Evolutionary conservation across 2,888 invertebrate species (phyloP).

Genomic region (Thecophora atra): DNA sequence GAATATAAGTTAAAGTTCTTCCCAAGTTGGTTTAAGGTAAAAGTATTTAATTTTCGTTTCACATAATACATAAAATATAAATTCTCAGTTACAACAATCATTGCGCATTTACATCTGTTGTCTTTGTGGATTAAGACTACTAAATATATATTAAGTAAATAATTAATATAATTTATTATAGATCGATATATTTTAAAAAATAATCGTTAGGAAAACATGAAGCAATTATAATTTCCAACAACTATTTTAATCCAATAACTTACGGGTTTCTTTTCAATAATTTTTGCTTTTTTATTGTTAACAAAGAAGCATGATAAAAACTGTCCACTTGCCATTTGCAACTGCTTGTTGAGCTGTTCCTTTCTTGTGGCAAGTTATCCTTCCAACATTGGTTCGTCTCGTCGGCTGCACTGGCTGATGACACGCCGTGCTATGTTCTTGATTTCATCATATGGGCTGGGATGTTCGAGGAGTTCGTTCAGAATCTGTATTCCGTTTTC

Average conservation of each 20-base stretch:
- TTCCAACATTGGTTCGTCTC: slow-evolving; percentile 58
- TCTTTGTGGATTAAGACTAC: slow-evolving; percentile 23
- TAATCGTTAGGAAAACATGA: slow-evolving; percentile 40
- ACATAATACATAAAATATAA: slow-evolving; percentile 26
- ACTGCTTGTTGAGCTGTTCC: background rate
- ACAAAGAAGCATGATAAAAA: background rate
- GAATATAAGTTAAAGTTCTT: slow-evolving; percentile 17
- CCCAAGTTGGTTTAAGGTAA: background rate
- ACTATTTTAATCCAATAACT: slow-evolving; percentile 32
- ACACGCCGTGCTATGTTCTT: slow-evolving; percentile 76
- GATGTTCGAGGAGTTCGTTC: slow-evolving; percentile 72
- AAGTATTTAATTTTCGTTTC: background rate
- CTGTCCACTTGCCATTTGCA: slow-evolving; percentile 2
- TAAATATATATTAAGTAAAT: slow-evolving; percentile 28
- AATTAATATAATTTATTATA: slow-evolving; percentile 40
- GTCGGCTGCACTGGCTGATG: slow-evolving; percentile 71
- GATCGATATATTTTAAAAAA: slow-evolving; percentile 38
- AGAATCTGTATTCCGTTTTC: slow-evolving; percentile 86
- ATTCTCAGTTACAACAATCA: slow-evolving; percentile 51
- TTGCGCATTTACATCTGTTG: slow-evolving; percentile 45
- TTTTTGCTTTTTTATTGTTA: background rate
- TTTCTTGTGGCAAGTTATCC: slow-evolving; percentile 49
- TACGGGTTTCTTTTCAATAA: background rate
- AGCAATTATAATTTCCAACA: slow-evolving; percentile 35
- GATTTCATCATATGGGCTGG: slow-evolving; percentile 73